These are phyloP conservation scores for Pteria penguin DNA, from an alignment of 2,888 invertebrate genomes.

Conservation along the genomic window DNA sequence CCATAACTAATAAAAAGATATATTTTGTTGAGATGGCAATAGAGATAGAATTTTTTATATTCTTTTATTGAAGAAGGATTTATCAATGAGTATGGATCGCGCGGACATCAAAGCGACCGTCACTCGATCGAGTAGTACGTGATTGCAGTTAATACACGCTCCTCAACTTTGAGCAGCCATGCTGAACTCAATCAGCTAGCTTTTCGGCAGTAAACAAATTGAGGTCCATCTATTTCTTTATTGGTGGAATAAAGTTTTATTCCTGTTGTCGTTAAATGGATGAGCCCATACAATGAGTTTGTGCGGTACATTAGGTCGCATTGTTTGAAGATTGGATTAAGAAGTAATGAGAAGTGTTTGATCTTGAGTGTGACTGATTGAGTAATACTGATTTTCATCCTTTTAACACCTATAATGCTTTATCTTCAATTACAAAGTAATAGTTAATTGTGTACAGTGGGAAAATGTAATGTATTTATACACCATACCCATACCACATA, in stretches of 20 bases:
- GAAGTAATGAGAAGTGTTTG: background rate
- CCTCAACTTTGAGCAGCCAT: background rate
- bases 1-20: no score
- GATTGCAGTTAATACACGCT: background rate
- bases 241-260: background rate
- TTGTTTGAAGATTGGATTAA: background rate
- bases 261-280: background rate
- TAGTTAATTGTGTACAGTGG: no score
- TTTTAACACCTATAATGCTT: no score
- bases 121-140: background rate
- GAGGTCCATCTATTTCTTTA: background rate
- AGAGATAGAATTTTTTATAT: no score
- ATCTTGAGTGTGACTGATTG: background rate
- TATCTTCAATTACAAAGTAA: no score
- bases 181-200: background rate
- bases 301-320: background rate
- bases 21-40: no score
- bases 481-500: no score
- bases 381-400: background rate
- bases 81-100: no score
- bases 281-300: background rate
- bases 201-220: background rate
- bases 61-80: no score
- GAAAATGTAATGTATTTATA: no score
- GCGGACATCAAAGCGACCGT: no score